These are phyloP conservation scores for Bucco capensis DNA, from an alignment of 2,113 vertebrate species.

Conservation along the genomic window DNA sequence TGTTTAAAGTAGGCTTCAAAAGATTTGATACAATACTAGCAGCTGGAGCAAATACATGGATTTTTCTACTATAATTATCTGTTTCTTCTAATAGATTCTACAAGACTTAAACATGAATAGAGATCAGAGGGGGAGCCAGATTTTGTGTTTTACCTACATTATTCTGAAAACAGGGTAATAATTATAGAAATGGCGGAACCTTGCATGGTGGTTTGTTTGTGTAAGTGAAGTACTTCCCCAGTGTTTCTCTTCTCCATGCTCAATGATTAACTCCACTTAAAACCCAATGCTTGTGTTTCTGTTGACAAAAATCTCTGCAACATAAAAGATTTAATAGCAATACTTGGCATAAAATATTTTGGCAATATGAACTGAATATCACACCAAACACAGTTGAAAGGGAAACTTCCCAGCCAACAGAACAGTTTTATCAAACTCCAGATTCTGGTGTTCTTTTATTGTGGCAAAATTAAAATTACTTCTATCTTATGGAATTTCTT, in stretches of 20 bases:
- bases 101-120: slow-evolving; percentile 37
- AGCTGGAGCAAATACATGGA: slow-evolving; percentile 30
- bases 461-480: slow-evolving; percentile 21
- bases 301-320: slow-evolving; percentile 51
- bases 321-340: slow-evolving; percentile 52
- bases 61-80: slow-evolving; percentile 42
- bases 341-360: slow-evolving; percentile 34
- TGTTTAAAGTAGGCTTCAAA: slow-evolving; percentile 59
- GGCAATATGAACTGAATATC: slow-evolving; percentile 8
- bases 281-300: neutral
- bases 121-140: slow-evolving; percentile 36
- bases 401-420: neutral
- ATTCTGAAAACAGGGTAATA: slow-evolving; percentile 35
- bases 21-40: slow-evolving; percentile 4
- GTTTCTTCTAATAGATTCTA: slow-evolving; percentile 31
- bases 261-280: slow-evolving; percentile 58
- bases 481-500: neutral
- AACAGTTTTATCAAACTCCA: slow-evolving; percentile 46
- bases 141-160: slow-evolving; percentile 40
- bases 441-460: neutral
- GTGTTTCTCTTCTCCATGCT: slow-evolving; percentile 37
- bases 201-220: slow-evolving; percentile 18
- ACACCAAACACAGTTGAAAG: slow-evolving; percentile 35
- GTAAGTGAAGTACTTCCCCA: neutral
- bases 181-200: slow-evolving; percentile 22